phyloP scores from a whole-genome alignment of 37 sponge, comb jelly and placozoan species.

The Spongilla lacustris region DNA sequence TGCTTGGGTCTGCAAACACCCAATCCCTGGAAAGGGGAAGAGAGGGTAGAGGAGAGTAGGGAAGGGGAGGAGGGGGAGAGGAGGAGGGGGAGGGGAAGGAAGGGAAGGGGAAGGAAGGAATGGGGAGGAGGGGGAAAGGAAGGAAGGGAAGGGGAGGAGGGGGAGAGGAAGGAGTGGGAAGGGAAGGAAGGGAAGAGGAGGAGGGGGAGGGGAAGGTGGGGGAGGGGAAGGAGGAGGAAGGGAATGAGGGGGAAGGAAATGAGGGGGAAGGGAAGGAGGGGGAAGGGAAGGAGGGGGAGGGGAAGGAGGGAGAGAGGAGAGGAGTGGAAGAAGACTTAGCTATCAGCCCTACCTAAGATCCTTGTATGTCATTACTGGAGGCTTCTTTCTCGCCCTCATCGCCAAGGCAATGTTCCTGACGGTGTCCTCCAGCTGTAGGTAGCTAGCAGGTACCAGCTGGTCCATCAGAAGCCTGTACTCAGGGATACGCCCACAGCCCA shows the following conservation, averaged over 20 bases:
- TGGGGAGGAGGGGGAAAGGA: conserved; percentile 4
- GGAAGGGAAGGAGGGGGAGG: background rate
- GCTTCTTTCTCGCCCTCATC: conserved; percentile 24
- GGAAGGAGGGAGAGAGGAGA: conserved; percentile 3
- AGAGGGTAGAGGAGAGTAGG: background rate
- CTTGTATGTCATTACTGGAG: conserved; percentile 74
- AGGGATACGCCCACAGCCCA: conserved; percentile 60
- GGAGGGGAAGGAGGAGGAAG: background rate
- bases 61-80: background rate
- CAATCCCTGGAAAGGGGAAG: conserved; percentile 43
- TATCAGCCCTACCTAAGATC: conserved; percentile 60
- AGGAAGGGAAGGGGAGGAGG: background rate
- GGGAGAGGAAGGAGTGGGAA: background rate
- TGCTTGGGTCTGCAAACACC: conserved; percentile 56
- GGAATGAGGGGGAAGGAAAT: background rate
- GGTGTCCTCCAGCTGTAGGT: conserved; percentile 84
- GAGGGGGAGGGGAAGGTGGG: conserved; percentile 1
- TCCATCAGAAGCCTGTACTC: conserved; percentile 78
- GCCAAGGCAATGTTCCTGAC: conserved; percentile 59
- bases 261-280: background rate
- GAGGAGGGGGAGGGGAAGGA: background rate
- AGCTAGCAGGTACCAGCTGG: conserved; percentile 87
- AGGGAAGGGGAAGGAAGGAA: background rate
- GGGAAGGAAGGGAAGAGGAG: background rate
- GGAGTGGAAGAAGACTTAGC: no score